These are phyloP conservation scores for Diadophis punctatus DNA, from an alignment of 2,113 vertebrate species.

Conservation along the genomic window DNA sequence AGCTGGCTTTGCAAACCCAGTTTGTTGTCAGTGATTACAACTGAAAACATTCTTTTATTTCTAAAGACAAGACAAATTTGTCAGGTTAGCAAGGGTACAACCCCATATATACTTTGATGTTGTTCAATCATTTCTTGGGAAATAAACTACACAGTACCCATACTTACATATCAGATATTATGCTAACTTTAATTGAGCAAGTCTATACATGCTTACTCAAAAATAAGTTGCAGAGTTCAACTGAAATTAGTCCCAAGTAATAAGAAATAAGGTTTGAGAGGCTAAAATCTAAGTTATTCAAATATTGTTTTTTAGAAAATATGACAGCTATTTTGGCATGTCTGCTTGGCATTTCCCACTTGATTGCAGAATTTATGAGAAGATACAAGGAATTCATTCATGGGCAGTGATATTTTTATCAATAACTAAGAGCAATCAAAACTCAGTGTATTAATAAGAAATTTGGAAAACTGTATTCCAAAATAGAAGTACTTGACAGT, in stretches of 20 bases:
- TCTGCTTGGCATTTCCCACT: background rate
- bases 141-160: background rate
- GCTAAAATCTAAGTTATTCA: background rate
- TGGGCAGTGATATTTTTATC: background rate
- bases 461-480: background rate
- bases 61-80: background rate
- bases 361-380: background rate
- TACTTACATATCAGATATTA: background rate
- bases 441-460: background rate
- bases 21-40: background rate
- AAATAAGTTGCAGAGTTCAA: background rate
- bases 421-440: background rate
- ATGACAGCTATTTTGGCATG: background rate
- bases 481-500: background rate
- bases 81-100: background rate
- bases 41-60: background rate
- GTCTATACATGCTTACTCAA: background rate
- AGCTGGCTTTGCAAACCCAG: background rate
- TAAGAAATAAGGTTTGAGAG: background rate
- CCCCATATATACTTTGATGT: background rate
- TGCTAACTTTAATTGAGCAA: background rate
- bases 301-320: background rate
- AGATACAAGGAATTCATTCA: background rate
- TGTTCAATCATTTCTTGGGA: background rate
- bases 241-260: background rate